Conservation (phyloP, 2,113 vertebrate species). For the Elgaria multicarinata region DNA sequence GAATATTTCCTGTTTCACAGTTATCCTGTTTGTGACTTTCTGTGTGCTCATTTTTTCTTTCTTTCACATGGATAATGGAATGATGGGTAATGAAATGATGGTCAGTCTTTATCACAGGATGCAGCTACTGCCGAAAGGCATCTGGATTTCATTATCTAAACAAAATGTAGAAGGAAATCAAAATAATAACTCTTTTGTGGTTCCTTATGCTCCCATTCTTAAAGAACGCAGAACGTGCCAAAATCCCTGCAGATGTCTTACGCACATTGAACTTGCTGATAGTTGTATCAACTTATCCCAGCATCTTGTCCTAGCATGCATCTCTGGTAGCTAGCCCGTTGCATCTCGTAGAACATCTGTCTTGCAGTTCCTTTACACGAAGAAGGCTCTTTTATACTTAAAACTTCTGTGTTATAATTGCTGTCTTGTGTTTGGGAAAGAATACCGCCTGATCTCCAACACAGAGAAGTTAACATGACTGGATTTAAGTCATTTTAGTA, state of each 20-base stretch:
- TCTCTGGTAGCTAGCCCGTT: conserved; percentile 10
- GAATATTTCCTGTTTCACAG: conserved; percentile 61
- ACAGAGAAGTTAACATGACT: neutral
- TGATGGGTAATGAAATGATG: conserved; percentile 64
- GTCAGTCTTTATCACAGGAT: conserved; percentile 67
- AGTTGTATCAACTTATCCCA: conserved; percentile 23
- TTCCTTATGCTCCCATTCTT: conserved; percentile 8
- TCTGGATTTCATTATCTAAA: conserved; percentile 71
- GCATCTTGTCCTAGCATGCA: conserved; percentile 12
- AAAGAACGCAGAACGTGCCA: conserved; percentile 26
- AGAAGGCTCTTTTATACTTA: conserved; percentile 29
- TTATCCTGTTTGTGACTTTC: conserved; percentile 69
- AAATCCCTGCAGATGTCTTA: conserved; percentile 39
- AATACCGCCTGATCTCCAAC: neutral
- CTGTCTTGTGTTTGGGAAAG: neutral
- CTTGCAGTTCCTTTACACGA: neutral
- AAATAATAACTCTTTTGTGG: conserved; percentile 44
- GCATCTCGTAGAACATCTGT: conserved; percentile 17
- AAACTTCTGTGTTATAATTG: neutral
- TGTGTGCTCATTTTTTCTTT: neutral
- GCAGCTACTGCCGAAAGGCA: conserved; percentile 60
- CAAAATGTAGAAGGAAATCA: conserved; percentile 55
- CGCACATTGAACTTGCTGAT: conserved; percentile 7
- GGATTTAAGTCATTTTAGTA: neutral
- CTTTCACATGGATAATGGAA: conserved; percentile 63